These are phyloP conservation scores for Rhopilema esculentum DNA, from an alignment of 30 jellyfish, hydroid and myxozoan genomes.

Conservation along the genomic window DNA sequence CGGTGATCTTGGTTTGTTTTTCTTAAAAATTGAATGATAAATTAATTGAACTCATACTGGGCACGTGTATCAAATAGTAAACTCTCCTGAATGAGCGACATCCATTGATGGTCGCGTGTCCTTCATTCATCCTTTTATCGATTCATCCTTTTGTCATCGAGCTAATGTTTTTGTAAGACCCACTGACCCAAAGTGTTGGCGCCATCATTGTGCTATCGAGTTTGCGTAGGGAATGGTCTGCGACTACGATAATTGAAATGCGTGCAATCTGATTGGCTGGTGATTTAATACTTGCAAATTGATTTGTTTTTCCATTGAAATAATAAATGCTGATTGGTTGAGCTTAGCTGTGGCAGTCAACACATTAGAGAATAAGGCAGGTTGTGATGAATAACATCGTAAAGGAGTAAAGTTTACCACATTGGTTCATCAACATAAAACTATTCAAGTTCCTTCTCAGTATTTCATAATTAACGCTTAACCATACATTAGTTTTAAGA, in stretches of 20 bases:
- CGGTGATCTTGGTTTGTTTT: background rate
- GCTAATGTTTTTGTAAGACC: background rate
- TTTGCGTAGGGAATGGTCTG: background rate
- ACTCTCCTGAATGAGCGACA: constrained; percentile 1
- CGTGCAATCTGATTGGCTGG: too few relatives aligned
- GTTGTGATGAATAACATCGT: too few relatives aligned
- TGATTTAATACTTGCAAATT: too few relatives aligned
- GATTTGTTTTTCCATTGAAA: background rate
- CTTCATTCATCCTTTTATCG: constrained; percentile 8
- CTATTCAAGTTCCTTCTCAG: too few relatives aligned
- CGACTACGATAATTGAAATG: background rate
- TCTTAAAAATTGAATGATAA: background rate
- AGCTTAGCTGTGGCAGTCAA: background rate
- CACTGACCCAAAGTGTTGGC: constrained; percentile 12
- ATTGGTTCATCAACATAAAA: too few relatives aligned
- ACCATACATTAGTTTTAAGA: too few relatives aligned
- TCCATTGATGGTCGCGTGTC: constrained; percentile 50
- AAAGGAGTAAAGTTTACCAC: too few relatives aligned
- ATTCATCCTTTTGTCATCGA: background rate
- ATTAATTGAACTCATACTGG: constrained; percentile 17
- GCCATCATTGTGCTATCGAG: constrained; percentile 1
- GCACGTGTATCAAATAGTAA: constrained; percentile 5
- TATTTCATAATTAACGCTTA: background rate
- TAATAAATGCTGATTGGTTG: background rate
- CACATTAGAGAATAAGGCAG: background rate